Base-by-base conservation (phyloP, 30 jellyfish, hydroid and myxozoan genomes). In the Calvadosia cruxmelitensis region DNA sequence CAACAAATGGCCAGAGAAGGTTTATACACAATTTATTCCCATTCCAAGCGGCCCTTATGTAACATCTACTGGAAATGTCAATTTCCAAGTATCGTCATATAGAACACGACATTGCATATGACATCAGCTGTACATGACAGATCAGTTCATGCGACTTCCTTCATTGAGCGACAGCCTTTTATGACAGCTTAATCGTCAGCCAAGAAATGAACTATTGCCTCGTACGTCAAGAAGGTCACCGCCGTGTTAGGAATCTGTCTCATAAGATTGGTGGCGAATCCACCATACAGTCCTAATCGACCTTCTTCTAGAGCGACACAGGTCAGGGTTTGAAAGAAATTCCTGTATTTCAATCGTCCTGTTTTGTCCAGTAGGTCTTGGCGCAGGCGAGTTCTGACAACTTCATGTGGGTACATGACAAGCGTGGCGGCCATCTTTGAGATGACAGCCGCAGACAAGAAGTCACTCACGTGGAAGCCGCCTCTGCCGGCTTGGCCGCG, bases 361-460 rank as follows among this genome's bases (percentile, higher is more conserved):
- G 53, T 35, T 2, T 53, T 53, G 29, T 76, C 90, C 53, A 25
- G 49, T 29, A 70, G 51, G 52, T 79, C 91, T 64, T 86, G 94
- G 27, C 96, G 63, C 34, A 86, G 65, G 31, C 96, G 68, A 13
- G 96, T 86, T 2, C 96, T 85, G 29, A 79, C 84, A 29, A 86
- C 96, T 70, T 86, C 96, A 65, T 86, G 96, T 0, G 96, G 96
- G 57, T 86, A 86, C 84, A 74, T 79, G 1, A 79, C 27, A 23
- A 76, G 66, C 5, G 94, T 86, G 36, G 92, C 94, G 20, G 73
- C 34, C 52, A 79, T 64, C 53, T 86, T 86, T 32, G 96, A 75
- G 25, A 48, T 66, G 32, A 79, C 81, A 2, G 96, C 70, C 32
- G 92, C 96, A 49, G 61, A 53, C 0, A 76, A 78, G 65, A 64